phyloP scores from a whole-genome alignment of 2,888 invertebrate species.

The Timema cristinae region DNA sequence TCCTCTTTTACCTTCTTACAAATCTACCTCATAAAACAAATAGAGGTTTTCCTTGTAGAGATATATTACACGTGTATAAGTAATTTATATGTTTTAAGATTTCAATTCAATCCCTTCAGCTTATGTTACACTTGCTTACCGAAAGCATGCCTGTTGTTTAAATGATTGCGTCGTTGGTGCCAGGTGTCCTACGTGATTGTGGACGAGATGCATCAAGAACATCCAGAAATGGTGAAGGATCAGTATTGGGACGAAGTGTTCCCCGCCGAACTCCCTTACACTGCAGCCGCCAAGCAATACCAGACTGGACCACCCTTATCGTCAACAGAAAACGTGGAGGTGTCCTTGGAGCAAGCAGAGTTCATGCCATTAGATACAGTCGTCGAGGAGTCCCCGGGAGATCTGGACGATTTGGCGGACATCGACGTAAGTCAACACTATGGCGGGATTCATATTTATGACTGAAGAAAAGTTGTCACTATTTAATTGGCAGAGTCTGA shows the following conservation, averaged over 20 bases:
- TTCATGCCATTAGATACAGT: constrained; percentile 31
- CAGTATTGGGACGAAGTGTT: constrained; percentile 46
- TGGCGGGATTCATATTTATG: too few relatives aligned
- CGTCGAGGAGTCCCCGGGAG: constrained; percentile 19
- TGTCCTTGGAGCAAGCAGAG: constrained; percentile 33
- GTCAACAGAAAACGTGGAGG: constrained; percentile 39
- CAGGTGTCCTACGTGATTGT: constrained; percentile 47
- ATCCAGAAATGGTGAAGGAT: constrained; percentile 44
- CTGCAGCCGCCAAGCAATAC: constrained; percentile 47
- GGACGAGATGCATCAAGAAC: constrained; percentile 46
- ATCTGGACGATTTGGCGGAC: constrained; percentile 26
- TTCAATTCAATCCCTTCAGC: too few relatives aligned
- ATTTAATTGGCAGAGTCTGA: too few relatives aligned
- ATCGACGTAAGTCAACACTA: constrained; percentile 23
- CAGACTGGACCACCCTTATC: constrained; percentile 47
- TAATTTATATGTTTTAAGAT: too few relatives aligned
- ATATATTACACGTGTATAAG: too few relatives aligned
- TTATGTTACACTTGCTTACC: too few relatives aligned
- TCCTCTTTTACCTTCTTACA: too few relatives aligned
- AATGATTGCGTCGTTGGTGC: not conserved
- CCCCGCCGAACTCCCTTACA: constrained; percentile 45
- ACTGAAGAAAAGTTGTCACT: too few relatives aligned
- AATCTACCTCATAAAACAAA: too few relatives aligned
- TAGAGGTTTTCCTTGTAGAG: too few relatives aligned
- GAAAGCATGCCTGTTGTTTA: too few relatives aligned